Evolutionary conservation across 2,113 vertebrate species (phyloP), one percentile per base, ranked within the genome.

Genomic region (Camelus dromedarius): DNA sequence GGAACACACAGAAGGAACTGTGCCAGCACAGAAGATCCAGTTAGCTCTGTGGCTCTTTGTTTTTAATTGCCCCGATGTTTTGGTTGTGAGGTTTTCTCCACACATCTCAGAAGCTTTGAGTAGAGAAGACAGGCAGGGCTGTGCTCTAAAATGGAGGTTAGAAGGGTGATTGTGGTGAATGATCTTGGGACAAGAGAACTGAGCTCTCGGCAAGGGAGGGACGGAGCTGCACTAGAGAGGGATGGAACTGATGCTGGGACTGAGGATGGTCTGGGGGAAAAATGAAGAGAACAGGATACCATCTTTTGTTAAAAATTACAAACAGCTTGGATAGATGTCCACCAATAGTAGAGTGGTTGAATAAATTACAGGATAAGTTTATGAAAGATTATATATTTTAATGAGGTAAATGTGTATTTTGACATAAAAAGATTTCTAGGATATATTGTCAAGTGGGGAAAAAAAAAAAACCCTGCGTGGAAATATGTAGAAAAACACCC

Each of bases 261-360:
- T 28, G 9, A 82, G 10, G 54, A n/a, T 64, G 60, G 67, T 56
- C 77, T 86, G n/a, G 9, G 15, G 24, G n/a, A 54, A 18, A 89
- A 75, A 42, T 73, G 50, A 91, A 91, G 62, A 90, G 46, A 92
- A 58, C 6, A 60, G 50, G 35, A 77, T 70, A 80, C 5, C 8
- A n/a, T 32, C 72, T 73, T 79, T 77, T 82, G 20, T 90, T 92
- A 79, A 81, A 83, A 83, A 73, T 58, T 84, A 85, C n/a, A 66
- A 83, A 77, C 32, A 70, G 83, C 72, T 56, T 73, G 64, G 30
- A 58, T 60, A 60, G 16, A 42, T 35, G 72, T 6, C 82, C 35
- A 89, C 8, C 85, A 82, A 42, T 70, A 54, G n/a, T 70, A 19
- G 24, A 90, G 76, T 95, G 30, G 85, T 54, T 89, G 70, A 88